Conservation (phyloP, 53 echinoderm and acorn worm species). For the Paracentrotus lividus region DNA sequence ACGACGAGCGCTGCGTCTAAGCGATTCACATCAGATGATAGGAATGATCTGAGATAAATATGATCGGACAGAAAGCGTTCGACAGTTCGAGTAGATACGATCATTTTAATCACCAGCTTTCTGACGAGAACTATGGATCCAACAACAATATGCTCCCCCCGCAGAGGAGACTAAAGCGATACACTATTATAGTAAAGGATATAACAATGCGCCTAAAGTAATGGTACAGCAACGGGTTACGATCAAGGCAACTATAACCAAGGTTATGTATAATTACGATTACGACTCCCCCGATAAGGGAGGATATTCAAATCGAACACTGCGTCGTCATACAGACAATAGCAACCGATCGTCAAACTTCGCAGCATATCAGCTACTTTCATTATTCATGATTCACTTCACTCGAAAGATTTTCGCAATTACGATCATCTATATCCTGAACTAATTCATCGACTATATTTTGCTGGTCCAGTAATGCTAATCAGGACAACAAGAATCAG, state of each 20-base stretch:
- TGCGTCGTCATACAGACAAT: constrained; percentile 18
- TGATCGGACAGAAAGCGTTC: background rate
- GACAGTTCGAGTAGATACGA: background rate
- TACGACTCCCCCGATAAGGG: constrained; percentile 24
- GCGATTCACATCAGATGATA: background rate
- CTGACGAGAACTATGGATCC: constrained; percentile 61
- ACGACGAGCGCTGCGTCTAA: background rate
- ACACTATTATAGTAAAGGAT: constrained; percentile 8
- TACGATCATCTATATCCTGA: too few species aligned
- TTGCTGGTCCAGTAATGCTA: too few species aligned
- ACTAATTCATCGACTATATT: too few species aligned
- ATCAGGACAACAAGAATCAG: too few species aligned
- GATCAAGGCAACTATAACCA: background rate
- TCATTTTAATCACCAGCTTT: constrained; percentile 37
- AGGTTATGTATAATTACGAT: constrained; percentile 55
- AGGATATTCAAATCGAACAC: constrained; percentile 18
- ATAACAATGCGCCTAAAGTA: background rate
- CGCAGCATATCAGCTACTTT: too few species aligned
- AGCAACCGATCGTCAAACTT: too few species aligned
- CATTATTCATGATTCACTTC: too few species aligned
- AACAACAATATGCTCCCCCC: background rate
- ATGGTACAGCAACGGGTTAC: background rate
- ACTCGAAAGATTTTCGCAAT: too few species aligned
- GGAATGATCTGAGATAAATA: constrained; percentile 31
- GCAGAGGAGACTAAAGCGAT: constrained; percentile 8